Evolutionary conservation across 2,888 invertebrate species (phyloP).

Genomic region (Penaeus monodon): DNA sequence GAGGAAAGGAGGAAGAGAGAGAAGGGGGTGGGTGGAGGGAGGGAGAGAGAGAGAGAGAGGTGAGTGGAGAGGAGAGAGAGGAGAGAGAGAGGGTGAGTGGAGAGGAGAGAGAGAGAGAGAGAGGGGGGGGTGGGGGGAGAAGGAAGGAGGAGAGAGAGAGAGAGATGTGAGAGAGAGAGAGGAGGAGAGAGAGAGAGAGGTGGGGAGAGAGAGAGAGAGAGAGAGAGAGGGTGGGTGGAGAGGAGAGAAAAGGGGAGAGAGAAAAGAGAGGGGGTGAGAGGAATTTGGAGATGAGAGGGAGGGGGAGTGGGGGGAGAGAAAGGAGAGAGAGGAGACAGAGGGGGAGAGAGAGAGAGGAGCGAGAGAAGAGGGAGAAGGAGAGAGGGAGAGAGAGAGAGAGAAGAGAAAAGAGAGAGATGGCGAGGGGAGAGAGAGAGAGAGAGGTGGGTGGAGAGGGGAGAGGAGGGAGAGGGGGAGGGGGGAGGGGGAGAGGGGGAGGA

Average conservation of each 20-base stretch:
- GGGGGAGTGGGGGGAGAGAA: too few species aligned
- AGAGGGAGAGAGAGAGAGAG: too few species aligned
- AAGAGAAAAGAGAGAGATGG: background rate
- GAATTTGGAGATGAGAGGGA: background rate
- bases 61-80: background rate
- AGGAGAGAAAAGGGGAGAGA: constrained; percentile 2
- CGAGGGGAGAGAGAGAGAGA: too few species aligned
- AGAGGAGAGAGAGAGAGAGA: background rate
- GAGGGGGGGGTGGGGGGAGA: background rate
- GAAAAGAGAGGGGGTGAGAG: background rate
- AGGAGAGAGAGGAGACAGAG: too few species aligned
- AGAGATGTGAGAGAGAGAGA: background rate
- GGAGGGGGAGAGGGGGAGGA: background rate
- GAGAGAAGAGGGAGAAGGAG: background rate
- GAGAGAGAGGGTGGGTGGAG: too few species aligned
- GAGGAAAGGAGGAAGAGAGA: fast-evolving
- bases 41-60: background rate
- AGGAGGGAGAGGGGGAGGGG: background rate
- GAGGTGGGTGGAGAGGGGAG: background rate
- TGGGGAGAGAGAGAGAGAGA: too few species aligned
- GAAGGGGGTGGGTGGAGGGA: too few species aligned
- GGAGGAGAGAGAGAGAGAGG: background rate
- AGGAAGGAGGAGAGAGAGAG: background rate
- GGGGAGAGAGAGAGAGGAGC: too few species aligned
- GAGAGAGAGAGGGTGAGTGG: background rate